Evolutionary conservation across 2,797 vertebrate species (phyloP).

Genomic region (Corythornis leucogaster): DNA sequence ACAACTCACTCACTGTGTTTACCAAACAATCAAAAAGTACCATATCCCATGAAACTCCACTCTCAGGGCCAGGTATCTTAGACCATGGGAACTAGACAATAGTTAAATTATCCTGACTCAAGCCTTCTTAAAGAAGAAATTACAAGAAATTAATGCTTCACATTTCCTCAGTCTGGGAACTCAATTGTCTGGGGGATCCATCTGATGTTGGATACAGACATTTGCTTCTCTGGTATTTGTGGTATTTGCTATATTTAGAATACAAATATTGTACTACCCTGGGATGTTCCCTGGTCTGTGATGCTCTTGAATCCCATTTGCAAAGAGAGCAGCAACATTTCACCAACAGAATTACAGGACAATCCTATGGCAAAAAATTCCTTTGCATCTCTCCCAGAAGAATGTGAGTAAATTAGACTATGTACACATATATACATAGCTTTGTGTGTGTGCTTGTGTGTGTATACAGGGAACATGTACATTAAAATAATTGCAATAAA

Average conservation of each 20-base stretch:
- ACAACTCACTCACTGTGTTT: background rate
- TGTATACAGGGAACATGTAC: background rate
- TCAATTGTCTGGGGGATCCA: conserved; percentile 59
- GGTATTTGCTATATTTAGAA: conserved; percentile 71
- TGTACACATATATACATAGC: background rate
- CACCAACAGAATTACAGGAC: conserved; percentile 8
- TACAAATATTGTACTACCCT: conserved; percentile 63
- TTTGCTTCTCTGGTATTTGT: conserved; percentile 65
- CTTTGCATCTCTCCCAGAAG: conserved; percentile 16
- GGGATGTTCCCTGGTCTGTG: conserved; percentile 23
- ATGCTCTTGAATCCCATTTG: conserved; percentile 37
- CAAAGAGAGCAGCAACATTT: background rate
- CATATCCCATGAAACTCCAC: background rate
- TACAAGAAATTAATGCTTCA: conserved; percentile 50
- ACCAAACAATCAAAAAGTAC: background rate
- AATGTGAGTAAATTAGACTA: background rate
- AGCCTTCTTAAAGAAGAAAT: background rate
- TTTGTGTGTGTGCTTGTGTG: background rate
- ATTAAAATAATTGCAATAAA: background rate
- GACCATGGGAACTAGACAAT: background rate
- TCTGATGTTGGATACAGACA: conserved; percentile 60
- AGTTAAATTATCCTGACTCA: background rate
- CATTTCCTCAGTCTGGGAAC: conserved; percentile 66
- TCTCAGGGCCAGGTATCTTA: background rate
- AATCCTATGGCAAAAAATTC: background rate